These are phyloP conservation scores for Spilosoma lubricipeda DNA, from an alignment of 2,888 invertebrate genomes.

Conservation along the genomic window DNA sequence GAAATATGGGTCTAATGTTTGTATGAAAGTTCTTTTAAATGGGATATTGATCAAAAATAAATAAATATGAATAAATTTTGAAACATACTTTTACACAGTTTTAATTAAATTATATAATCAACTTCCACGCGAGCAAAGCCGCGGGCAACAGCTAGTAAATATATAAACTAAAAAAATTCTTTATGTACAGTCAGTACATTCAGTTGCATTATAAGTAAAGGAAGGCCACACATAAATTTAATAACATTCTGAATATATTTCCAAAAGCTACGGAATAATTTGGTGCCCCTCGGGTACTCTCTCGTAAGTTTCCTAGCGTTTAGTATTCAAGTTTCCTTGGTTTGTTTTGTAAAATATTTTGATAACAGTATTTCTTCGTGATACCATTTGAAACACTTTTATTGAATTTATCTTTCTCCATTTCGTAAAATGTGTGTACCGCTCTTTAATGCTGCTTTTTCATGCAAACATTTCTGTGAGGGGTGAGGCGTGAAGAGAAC, in stretches of 20 bases:
- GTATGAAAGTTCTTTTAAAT: too few relatives aligned
- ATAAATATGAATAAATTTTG: too few relatives aligned
- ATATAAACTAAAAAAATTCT: too few relatives aligned
- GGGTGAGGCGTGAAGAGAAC: background rate
- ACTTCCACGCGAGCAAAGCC: too few relatives aligned
- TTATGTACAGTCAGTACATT: background rate
- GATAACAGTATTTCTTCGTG: background rate
- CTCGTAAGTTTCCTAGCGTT: background rate
- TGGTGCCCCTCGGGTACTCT: background rate
- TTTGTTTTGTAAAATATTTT: background rate
- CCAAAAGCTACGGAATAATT: background rate
- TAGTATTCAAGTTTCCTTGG: background rate
- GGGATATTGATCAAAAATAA: too few relatives aligned
- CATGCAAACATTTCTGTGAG: background rate
- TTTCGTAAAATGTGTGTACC: background rate
- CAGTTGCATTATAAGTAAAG: background rate
- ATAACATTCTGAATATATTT: background rate
- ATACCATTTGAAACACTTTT: background rate
- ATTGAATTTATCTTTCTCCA: background rate
- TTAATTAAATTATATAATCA: too few relatives aligned
- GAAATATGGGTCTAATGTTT: too few relatives aligned
- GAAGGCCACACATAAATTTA: background rate
- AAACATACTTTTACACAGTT: too few relatives aligned
- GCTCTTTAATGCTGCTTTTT: background rate
- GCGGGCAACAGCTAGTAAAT: too few relatives aligned